Conservation (phyloP, 2,888 invertebrate species). For the Eupithecia abbreviata region DNA sequence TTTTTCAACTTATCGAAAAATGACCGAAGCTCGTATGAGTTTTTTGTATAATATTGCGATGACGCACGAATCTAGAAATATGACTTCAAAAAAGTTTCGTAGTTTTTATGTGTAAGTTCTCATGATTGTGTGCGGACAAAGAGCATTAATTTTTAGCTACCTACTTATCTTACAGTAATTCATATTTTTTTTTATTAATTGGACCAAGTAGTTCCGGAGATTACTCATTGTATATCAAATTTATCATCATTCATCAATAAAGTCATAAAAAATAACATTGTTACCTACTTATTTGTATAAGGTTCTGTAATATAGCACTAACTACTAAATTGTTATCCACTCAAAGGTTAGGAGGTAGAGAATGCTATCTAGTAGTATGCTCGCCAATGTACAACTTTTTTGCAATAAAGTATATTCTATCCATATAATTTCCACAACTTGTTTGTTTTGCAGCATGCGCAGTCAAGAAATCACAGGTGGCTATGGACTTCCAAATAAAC, state of each 20-base stretch:
- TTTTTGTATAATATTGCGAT: constrained; percentile 65
- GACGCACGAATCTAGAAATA: constrained; percentile 44
- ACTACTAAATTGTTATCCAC: too few species aligned
- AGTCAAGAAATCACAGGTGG: constrained; percentile 65
- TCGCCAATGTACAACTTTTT: too few species aligned
- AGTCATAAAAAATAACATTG: too few species aligned
- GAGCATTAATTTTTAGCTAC: not conserved
- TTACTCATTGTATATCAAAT: too few species aligned
- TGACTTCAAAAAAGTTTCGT: constrained; percentile 54
- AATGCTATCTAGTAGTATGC: too few species aligned
- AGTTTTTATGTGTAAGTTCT: constrained; percentile 74
- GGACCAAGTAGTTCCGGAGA: too few species aligned
- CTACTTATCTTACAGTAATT: not conserved
- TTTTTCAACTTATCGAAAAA: constrained; percentile 38
- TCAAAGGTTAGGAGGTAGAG: too few species aligned
- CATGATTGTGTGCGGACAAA: not conserved
- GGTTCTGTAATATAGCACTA: too few species aligned
- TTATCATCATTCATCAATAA: too few species aligned
- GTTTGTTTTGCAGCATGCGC: constrained; percentile 58
- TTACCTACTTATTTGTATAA: too few species aligned
- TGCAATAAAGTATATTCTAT: too few species aligned
- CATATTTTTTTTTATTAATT: too few species aligned
- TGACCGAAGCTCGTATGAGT: constrained; percentile 67
- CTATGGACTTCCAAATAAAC: constrained; percentile 64
- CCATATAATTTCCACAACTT: not conserved